Conservation (phyloP, 2,888 invertebrate species). For the Thumatha senex region DNA sequence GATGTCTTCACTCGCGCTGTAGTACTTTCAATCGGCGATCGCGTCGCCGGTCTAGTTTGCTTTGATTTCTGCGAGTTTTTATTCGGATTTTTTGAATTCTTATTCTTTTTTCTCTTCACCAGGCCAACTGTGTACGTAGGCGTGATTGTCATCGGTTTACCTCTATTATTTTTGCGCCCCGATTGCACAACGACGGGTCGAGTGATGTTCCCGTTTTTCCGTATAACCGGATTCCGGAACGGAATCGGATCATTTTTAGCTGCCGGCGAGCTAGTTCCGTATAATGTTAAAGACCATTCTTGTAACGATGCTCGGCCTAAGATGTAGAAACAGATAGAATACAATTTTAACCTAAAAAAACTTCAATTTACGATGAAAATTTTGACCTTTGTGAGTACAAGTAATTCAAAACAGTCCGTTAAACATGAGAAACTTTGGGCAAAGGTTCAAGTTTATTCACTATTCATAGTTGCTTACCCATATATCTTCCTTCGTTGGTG, state of each 20-base stretch:
- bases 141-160: constrained; percentile 64
- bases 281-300: constrained; percentile 96
- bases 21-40: constrained; percentile 80
- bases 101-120: constrained; percentile 81
- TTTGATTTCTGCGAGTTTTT: constrained; percentile 78
- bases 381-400: too few relatives aligned
- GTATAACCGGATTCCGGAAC: constrained; percentile 71
- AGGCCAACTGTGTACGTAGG: constrained; percentile 75
- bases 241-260: constrained; percentile 86
- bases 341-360: constrained; percentile 14
- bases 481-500: constrained; percentile 95
- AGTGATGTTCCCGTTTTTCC: constrained; percentile 71
- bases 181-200: constrained; percentile 71
- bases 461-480: constrained; percentile 85
- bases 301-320: constrained; percentile 94
- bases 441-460: constrained; percentile 22
- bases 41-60: constrained; percentile 80
- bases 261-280: constrained; percentile 90
- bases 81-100: constrained; percentile 81
- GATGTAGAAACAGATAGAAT: constrained; percentile 41
- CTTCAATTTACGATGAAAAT: too few relatives aligned
- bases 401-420: too few relatives aligned
- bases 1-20: constrained; percentile 58
- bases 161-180: constrained; percentile 69
- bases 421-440: constrained; percentile 25